A percentile compares a stretch with the other conserved stretches of the same genome.
phyloP scores from a whole-genome alignment of 2,797 vertebrate genomes.

The Borostomias antarcticus region DNA sequence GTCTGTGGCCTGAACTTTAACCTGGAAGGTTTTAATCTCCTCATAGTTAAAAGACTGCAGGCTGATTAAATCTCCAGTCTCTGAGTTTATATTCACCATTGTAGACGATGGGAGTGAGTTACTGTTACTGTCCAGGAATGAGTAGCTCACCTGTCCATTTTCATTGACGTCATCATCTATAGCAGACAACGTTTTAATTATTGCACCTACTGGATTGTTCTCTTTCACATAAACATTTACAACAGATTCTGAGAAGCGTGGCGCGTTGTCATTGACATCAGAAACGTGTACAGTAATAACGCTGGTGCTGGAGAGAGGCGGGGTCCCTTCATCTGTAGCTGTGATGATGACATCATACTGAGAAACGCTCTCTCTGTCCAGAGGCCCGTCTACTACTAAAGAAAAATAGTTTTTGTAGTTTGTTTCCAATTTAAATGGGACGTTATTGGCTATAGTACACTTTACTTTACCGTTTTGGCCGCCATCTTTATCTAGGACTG shows the following conservation, averaged over 20 bases:
- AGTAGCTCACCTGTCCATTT: slow-evolving; percentile 80
- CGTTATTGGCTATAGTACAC: slow-evolving; percentile 58
- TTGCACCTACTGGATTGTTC: slow-evolving; percentile 74
- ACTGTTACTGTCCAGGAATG: slow-evolving; percentile 70
- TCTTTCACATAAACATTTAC: slow-evolving; percentile 81
- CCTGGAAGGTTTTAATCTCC: slow-evolving; percentile 79
- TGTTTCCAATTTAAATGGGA: slow-evolving; percentile 30
- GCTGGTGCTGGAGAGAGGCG: slow-evolving; percentile 76
- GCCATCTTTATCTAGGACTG: slow-evolving; percentile 71
- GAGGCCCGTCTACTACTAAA: slow-evolving; percentile 73
- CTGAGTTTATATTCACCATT: slow-evolving; percentile 77
- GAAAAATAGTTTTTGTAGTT: slow-evolving; percentile 79
- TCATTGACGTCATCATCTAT: slow-evolving; percentile 75
- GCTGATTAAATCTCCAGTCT: slow-evolving; percentile 76
- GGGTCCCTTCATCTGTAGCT: slow-evolving; percentile 77
- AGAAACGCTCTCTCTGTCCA: slow-evolving; percentile 77
- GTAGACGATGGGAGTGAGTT: slow-evolving; percentile 73
- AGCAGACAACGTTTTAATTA: slow-evolving; percentile 77
- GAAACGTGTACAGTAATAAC: slow-evolving; percentile 77
- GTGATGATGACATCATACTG: slow-evolving; percentile 81
- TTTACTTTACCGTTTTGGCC: slow-evolving; percentile 70
- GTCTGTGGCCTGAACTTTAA: slow-evolving; percentile 82
- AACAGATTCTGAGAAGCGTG: slow-evolving; percentile 70
- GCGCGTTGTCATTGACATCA: slow-evolving; percentile 82
- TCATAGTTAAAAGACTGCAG: slow-evolving; percentile 84